Conservation (phyloP, 2,888 invertebrate species). For the Drosophila nr. perissopoda region DNA sequence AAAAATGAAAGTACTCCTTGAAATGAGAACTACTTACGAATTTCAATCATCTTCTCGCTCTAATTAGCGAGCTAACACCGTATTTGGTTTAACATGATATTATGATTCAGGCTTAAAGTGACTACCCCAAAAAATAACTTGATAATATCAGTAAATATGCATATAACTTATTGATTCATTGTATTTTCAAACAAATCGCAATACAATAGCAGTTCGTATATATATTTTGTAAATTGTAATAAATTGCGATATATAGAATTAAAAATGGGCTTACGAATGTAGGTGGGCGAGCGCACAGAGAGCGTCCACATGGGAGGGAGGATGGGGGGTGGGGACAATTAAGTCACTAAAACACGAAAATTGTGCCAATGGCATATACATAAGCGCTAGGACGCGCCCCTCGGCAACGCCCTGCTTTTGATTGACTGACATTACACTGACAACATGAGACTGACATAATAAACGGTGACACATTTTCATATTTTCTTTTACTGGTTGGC, state of each 20-base stretch:
- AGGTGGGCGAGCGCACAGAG: slow-evolving; percentile 25
- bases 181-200: slow-evolving; percentile 58
- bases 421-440: slow-evolving; percentile 1
- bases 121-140: slow-evolving; percentile 15
- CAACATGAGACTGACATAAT: not conserved
- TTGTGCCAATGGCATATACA: slow-evolving; percentile 17
- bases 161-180: slow-evolving; percentile 31
- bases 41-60: not conserved
- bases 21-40: not conserved
- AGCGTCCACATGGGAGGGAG: slow-evolving; percentile 9
- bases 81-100: slow-evolving; percentile 10
- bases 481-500: slow-evolving; percentile 6
- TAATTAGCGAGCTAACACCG: slow-evolving; percentile 2
- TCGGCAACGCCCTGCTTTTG: not conserved
- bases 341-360: slow-evolving; percentile 5
- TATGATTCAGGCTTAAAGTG: not conserved
- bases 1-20: not conserved
- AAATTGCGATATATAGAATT: slow-evolving; percentile 59
- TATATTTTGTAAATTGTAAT: slow-evolving; percentile 63
- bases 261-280: slow-evolving; percentile 54
- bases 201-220: slow-evolving; percentile 65
- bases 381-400: slow-evolving; percentile 15
- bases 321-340: slow-evolving; percentile 20
- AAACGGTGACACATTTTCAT: not conserved
- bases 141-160: slow-evolving; percentile 2